Base-by-base conservation (phyloP, 2,797 vertebrate genomes). In the Sebastiscus tertius region DNA sequence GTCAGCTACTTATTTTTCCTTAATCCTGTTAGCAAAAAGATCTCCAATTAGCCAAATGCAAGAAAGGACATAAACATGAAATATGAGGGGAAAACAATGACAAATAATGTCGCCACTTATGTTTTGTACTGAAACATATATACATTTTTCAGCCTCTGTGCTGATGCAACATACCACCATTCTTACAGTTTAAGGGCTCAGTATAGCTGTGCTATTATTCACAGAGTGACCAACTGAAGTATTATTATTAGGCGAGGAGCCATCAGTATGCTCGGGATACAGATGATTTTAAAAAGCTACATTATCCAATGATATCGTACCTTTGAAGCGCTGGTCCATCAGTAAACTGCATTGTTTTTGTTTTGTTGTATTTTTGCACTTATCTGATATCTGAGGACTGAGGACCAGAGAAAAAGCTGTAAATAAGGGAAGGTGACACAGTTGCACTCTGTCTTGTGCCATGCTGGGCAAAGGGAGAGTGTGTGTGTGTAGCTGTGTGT, bases 371-470 rank as follows among this genome's bases (percentile, higher is more conserved):
- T 60, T 76, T 67, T 42, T 33, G 73, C 8, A 67, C 61, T 69
- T 13, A 67, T 77, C 52, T 80, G 60, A 79, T 55, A 33, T 60
- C 26, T 42, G 63, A 80, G 22, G 55, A 68, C 31, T 74, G 61
- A 66, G 61, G 66, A 79, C 7, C 33, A 42, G 42, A 79, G 60
- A 72, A 72, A 82, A 83, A 82, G 73, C 83, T 72, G 74, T 54
- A 74, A 84, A 86, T 77, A 83, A 77, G 67, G 46, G 49, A 76
- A 86, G 70, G 71, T 85, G 81, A 75, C 79, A 70, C 67, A 85
- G 70, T 52, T 74, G 26, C 22, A 29, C 56, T 3, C 61, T 52
- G 66, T 80, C 63, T 68, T 74, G 46, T 64, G 54, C 73, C 76
- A 66, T 67, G 49, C 68, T 64, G 36, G 36, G 59, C 27, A 29